Evolutionary conservation across 2,113 vertebrate genomes (phyloP).

Genomic region (Labeo rohita): DNA sequence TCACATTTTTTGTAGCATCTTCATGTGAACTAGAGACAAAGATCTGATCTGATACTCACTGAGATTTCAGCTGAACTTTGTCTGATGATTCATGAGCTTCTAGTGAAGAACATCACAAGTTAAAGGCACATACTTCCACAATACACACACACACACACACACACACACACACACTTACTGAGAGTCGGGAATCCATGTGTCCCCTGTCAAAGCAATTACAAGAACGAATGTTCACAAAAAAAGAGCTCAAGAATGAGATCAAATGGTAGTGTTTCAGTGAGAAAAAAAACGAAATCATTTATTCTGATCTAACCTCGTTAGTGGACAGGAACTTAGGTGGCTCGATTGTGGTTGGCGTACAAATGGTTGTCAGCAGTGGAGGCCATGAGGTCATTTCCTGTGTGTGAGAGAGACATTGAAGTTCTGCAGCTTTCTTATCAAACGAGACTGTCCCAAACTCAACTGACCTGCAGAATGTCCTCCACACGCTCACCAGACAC

Average conservation of each 20-base stretch:
- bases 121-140: background rate
- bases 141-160: slow-evolving; percentile 4
- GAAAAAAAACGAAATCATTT: background rate
- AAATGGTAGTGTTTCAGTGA: background rate
- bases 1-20: background rate
- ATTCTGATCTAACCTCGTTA: slow-evolving; percentile 78
- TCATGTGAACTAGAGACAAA: background rate
- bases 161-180: slow-evolving; percentile 81
- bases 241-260: slow-evolving; percentile 34
- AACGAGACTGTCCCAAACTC: background rate
- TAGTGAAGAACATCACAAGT: slow-evolving; percentile 59
- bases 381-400: slow-evolving; percentile 98
- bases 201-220: slow-evolving; percentile 75
- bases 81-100: slow-evolving; percentile 74
- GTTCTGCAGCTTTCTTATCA: background rate
- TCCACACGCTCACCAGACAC: slow-evolving; percentile 85
- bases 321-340: slow-evolving; percentile 81
- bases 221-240: background rate
- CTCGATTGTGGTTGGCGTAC: slow-evolving; percentile 81
- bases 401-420: background rate
- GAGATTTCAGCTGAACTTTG: slow-evolving; percentile 71
- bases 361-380: slow-evolving; percentile 87
- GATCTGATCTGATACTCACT: slow-evolving; percentile 74
- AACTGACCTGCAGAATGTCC: slow-evolving; percentile 90
- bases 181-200: slow-evolving; percentile 71